These are phyloP conservation scores for Pseudococcus viburni DNA, from an alignment of 2,888 invertebrate genomes.

Conservation along the genomic window DNA sequence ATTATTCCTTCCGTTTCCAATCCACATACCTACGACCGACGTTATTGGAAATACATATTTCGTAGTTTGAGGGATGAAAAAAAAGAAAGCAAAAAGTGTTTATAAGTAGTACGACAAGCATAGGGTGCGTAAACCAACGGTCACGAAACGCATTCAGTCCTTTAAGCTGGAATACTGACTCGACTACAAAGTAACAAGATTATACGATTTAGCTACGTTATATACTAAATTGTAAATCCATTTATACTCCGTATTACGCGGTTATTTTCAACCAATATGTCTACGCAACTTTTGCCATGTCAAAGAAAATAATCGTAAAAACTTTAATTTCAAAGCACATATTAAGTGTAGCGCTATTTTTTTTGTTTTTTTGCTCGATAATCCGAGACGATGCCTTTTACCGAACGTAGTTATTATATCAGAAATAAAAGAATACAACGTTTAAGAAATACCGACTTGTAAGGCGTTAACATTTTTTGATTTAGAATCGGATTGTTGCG, in stretches of 20 bases:
- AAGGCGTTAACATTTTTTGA: too few relatives aligned
- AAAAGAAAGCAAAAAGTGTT: background rate
- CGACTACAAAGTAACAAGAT: slow-evolving; percentile 48
- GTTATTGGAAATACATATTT: background rate
- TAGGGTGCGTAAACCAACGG: slow-evolving; percentile 33
- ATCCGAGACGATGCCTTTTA: slow-evolving; percentile 39
- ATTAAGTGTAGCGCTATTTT: background rate
- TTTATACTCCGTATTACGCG: slow-evolving; percentile 47
- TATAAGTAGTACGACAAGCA: background rate
- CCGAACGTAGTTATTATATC: slow-evolving; percentile 11
- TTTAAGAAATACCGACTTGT: background rate
- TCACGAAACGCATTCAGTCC: slow-evolving; percentile 33
- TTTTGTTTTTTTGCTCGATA: slow-evolving; percentile 5
- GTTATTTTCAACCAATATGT: slow-evolving; percentile 41
- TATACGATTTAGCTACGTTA: slow-evolving; percentile 32
- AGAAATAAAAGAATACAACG: background rate
- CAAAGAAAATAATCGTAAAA: slow-evolving; percentile 51
- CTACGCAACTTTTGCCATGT: background rate
- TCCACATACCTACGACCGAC: background rate
- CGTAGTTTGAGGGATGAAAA: background rate
- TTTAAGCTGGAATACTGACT: slow-evolving; percentile 29
- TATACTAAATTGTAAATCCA: slow-evolving; percentile 48
- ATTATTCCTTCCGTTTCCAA: background rate
- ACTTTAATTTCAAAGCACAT: slow-evolving; percentile 46
- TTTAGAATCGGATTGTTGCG: too few relatives aligned